Base-by-base conservation (phyloP, 2,888 invertebrate genomes). In the Eledona agricola region DNA sequence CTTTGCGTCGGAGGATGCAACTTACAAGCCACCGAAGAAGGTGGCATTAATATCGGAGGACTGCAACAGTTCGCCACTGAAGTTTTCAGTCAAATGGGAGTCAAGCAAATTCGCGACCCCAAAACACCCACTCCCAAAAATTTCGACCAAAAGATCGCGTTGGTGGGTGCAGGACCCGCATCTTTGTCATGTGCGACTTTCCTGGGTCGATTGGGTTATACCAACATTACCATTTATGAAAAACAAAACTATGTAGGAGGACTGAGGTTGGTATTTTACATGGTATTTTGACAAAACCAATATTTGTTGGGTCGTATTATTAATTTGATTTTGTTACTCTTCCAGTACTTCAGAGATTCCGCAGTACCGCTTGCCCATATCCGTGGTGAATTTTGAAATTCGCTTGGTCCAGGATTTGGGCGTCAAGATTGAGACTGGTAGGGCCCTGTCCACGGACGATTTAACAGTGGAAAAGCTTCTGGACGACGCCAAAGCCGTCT, bases 1-100 rank as follows among this genome's bases (percentile, higher is more conserved):
- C 84, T 99, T 1, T 99, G 98, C 74, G 97, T 97, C 0, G 98
- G 98, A 0, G 96, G 96, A 0, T 99, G 98, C 76, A 99, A 99
- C 77, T 80, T 99, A 4, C 89, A 93, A 71, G 98, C 96, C 0
- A 86, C 89, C 4, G 99, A 99, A 74, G 97, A 98, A 74, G 99
- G 99, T 0, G 89, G 97, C 0, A 99, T 99, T 65, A 99, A 99
- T 72, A 99, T 99, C 65, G 97, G 98, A 0, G 99, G 99, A 0
- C 80, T 99, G 19, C 99, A 99, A 75, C 98, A 99, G 70, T 99
- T 91, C 77, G 96, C 98, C 34, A 91, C 94, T 1, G 97, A 99
- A 72, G 93, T 90, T 11, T 98, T 98, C 75, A 94, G 94, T 79
- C 84, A 87, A 73, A 98, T 98, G 97, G 88, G 88, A 9, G 86